Conservation (phyloP, 92 coral and sea anemone species). For the Palythoa heliodiscus region DNA sequence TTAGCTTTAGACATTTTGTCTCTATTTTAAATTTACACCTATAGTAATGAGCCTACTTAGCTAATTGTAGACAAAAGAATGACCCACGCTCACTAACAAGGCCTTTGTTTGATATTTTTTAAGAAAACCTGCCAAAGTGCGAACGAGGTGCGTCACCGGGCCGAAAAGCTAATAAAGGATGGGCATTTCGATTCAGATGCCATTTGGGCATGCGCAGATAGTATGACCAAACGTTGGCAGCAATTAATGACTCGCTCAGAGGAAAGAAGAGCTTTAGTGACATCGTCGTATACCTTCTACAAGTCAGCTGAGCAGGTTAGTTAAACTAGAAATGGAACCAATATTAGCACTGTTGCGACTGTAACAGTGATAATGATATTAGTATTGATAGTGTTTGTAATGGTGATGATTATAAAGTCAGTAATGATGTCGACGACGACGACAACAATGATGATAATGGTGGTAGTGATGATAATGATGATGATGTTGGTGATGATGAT, state of each 20-base stretch:
- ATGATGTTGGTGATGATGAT: not conserved
- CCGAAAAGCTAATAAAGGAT: slow-evolving; percentile 89
- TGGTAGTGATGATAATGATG: not conserved
- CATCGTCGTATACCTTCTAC: slow-evolving; percentile 88
- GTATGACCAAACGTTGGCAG: slow-evolving; percentile 90
- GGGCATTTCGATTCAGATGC: slow-evolving; percentile 92
- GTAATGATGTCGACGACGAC: not conserved
- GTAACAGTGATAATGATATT: not conserved
- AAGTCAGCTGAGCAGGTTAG: slow-evolving; percentile 95
- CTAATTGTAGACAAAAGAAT: not conserved
- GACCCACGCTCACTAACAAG: not conserved
- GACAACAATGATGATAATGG: not conserved
- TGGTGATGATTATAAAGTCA: not conserved
- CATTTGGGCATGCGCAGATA: slow-evolving; percentile 90
- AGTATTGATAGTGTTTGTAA: not conserved
- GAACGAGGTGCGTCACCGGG: slow-evolving; percentile 89
- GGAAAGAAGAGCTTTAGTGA: slow-evolving; percentile 80
- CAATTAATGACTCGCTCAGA: slow-evolving; percentile 90
- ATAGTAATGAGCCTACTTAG: no score
- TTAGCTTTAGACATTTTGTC: no score
- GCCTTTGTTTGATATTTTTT: not conserved
- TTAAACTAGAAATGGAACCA: not conserved
- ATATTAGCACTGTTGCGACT: not conserved
- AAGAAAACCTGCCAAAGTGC: slow-evolving; percentile 99
- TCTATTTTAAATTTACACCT: no score